These are phyloP conservation scores for Phragmatobia fuliginosa DNA, from an alignment of 2,888 invertebrate species.

Conservation along the genomic window DNA sequence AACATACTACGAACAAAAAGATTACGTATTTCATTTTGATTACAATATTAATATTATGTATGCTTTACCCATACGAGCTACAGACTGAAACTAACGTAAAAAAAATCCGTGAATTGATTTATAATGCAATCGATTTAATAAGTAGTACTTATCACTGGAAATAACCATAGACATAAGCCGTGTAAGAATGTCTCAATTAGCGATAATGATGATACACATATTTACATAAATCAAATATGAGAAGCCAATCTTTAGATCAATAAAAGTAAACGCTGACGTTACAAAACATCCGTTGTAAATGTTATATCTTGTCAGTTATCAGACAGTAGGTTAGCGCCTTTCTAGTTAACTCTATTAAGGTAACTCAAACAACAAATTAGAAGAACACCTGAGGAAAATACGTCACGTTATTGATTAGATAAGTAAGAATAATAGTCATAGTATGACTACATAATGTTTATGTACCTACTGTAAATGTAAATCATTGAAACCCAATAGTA, in stretches of 20 bases:
- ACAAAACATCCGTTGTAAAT: background rate
- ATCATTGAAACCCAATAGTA: background rate
- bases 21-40: constrained; percentile 19
- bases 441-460: no score
- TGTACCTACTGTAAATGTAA: background rate
- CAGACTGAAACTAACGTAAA: background rate
- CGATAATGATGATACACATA: background rate
- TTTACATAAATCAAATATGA: background rate
- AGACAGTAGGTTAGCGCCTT: background rate
- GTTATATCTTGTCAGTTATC: background rate
- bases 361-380: background rate
- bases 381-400: background rate
- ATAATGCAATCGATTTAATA: constrained; percentile 12
- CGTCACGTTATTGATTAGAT: background rate
- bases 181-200: background rate
- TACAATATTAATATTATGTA: background rate
- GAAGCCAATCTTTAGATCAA: background rate
- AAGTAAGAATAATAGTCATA: background rate
- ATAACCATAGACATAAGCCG: background rate
- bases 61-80: background rate
- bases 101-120: constrained; percentile 5
- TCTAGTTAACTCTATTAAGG: background rate
- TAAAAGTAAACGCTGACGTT: background rate
- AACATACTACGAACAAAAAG: constrained; percentile 26
- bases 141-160: background rate